phyloP scores from a whole-genome alignment of 2,113 vertebrate genomes.

The Ophthalmolycus amberensis region DNA sequence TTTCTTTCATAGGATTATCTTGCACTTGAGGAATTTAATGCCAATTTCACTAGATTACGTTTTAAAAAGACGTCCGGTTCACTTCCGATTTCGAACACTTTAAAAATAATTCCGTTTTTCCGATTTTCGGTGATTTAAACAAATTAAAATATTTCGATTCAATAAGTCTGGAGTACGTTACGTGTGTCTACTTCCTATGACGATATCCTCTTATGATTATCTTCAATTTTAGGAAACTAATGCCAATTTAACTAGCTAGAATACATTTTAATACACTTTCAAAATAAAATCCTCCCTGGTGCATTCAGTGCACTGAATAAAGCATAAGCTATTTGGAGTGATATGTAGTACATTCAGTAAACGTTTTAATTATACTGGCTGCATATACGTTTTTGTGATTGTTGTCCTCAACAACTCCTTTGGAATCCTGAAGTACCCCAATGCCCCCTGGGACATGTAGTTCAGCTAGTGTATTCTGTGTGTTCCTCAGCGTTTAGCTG shows the following conservation, averaged over 20 bases:
- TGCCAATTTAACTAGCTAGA: background rate
- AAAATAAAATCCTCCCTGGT: constrained; percentile 31
- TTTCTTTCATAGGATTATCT: background rate
- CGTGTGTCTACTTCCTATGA: fast-evolving
- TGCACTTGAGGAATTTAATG: background rate
- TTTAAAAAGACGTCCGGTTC: background rate
- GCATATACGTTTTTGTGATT: background rate
- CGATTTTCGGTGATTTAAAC: background rate
- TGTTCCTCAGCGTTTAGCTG: background rate
- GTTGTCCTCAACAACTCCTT: background rate
- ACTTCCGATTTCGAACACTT: background rate
- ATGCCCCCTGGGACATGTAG: constrained; percentile 32
- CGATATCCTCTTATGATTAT: fast-evolving
- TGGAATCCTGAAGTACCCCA: background rate
- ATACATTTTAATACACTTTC: background rate
- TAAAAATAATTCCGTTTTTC: constrained; percentile 28
- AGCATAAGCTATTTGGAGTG: background rate
- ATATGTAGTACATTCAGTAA: background rate
- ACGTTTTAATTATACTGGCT: background rate
- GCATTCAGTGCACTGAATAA: no score
- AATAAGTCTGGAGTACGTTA: no score
- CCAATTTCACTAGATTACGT: background rate
- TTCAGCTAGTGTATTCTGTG: background rate
- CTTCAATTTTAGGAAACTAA: background rate
- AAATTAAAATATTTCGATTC: no score